phyloP scores from a whole-genome alignment of 2,113 vertebrate species.

The Prionailurus viverrinus region DNA sequence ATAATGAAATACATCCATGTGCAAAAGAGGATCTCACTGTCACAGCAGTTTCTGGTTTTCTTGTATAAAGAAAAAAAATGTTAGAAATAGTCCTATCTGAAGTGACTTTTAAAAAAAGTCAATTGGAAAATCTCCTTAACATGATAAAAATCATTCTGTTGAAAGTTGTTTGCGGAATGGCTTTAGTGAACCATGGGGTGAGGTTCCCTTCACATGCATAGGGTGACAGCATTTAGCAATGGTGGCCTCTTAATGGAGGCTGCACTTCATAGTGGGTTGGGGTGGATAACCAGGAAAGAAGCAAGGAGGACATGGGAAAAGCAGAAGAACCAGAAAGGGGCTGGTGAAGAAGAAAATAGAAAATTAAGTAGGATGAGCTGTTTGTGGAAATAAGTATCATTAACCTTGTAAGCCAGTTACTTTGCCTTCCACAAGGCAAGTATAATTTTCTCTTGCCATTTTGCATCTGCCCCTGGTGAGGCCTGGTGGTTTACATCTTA shows the following conservation, averaged over 20 bases:
- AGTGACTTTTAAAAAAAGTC: not conserved
- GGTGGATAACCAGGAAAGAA: not conserved
- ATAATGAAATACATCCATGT: not conserved
- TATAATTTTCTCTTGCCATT: not conserved
- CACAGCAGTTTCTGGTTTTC: not conserved
- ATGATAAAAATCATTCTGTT: not conserved
- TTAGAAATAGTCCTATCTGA: not conserved
- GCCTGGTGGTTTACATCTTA: not conserved
- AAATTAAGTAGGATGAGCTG: not conserved
- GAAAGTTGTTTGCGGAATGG: not conserved
- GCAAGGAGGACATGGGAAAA: not conserved
- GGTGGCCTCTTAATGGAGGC: not conserved
- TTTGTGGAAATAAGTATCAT: not conserved
- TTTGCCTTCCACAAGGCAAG: not conserved
- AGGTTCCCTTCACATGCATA: not conserved
- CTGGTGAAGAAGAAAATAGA: not conserved
- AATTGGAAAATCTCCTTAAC: not conserved
- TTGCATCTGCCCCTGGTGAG: not conserved
- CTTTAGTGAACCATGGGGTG: not conserved
- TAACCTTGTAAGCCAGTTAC: not conserved
- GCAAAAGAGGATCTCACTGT: not conserved
- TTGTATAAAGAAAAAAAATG: slow-evolving; percentile 15
- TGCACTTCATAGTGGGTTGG: not conserved
- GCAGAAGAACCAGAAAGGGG: not conserved
- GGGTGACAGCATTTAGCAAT: not conserved